Evolutionary conservation across 2,888 invertebrate species (phyloP).

Genomic region (Panopea generosa): DNA sequence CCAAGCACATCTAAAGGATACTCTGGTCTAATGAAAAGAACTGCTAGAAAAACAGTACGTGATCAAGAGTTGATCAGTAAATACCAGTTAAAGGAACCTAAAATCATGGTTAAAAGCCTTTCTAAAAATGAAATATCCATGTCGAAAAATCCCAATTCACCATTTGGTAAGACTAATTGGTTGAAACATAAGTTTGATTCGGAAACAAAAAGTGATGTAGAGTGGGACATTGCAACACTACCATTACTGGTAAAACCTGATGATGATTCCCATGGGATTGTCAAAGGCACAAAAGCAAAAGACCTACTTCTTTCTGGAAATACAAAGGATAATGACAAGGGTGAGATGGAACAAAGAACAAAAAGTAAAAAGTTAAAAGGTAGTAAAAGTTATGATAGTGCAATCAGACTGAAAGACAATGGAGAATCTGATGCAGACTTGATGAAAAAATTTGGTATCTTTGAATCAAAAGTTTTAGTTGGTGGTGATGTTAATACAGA

Average conservation of each 20-base stretch:
- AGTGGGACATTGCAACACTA: conserved; percentile 36
- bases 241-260: conserved; percentile 12
- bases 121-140: conserved; percentile 31
- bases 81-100: conserved; percentile 35
- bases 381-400: too few species aligned
- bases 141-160: conserved; percentile 36
- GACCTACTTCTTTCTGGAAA: too few species aligned
- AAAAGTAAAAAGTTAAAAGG: too few species aligned
- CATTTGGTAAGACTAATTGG: conserved; percentile 37
- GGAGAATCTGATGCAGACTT: conserved; percentile 8
- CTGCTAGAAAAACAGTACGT: conserved; percentile 27
- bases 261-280: conserved; percentile 8
- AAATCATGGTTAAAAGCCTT: conserved; percentile 29
- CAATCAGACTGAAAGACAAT: too few species aligned
- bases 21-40: conserved; percentile 23
- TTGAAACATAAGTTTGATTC: conserved; percentile 43
- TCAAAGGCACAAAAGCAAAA: too few species aligned
- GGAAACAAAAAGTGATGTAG: conserved; percentile 39
- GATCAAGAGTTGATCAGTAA: conserved; percentile 31
- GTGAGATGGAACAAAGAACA: too few species aligned
- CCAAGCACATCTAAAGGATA: conserved; percentile 41
- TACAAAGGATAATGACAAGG: too few species aligned
- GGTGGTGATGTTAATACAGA: too few species aligned
- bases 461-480: too few species aligned
- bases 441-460: conserved; percentile 5